Evolutionary conservation across 2,888 invertebrate genomes (phyloP), one percentile per base, ranked within the genome.

Genomic region (Drosophila rellima): DNA sequence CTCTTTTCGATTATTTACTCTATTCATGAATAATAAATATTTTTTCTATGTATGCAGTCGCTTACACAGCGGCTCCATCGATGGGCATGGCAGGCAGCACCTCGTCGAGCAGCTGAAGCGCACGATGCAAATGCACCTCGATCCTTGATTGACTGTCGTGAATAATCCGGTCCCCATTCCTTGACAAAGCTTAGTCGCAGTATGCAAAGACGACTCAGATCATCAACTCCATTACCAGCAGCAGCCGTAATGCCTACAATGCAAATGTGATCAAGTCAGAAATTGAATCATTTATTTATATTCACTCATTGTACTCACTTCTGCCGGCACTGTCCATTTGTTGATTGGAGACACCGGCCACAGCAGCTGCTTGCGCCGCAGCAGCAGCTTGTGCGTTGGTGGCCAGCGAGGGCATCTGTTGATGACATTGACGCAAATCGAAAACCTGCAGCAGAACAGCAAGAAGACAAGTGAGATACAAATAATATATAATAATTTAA

Each of bases 151-250:
- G 97, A 97, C 91, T 97, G 96, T 73, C 99, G 94, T 15, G 98
- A 98, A 94, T 99, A 99, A 93, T 99, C 98, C 2, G 98, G 98
- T 56, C 99, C 99, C 99, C 99, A 99, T 78, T 99, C 99, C 94
- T 99, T 99, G n/a, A 99, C 99, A 93, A 99, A 99, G 92, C 98
- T 99, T 85, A 99, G 94, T 59, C 99, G 95, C 83, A 99, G 94
- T 91, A 99, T 99, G 93, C 99, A 99, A 68, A 99, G 95, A 70
- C 99, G 95, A 69, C 99, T 94, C 73, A 99, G 94, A 93, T 99
- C 99, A 92, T 99, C 99, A 13, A 99, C 99, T 18, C 99, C 99
- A 78, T 99, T 98, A 11, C 99, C 99, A 31, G 98, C 98, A 6
- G 98, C 98, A 54, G 98, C 97, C 60, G 97, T 97, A 62, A 97